These are phyloP conservation scores for Phocoena phocoena DNA, from an alignment of 2,113 vertebrate genomes.

Conservation along the genomic window DNA sequence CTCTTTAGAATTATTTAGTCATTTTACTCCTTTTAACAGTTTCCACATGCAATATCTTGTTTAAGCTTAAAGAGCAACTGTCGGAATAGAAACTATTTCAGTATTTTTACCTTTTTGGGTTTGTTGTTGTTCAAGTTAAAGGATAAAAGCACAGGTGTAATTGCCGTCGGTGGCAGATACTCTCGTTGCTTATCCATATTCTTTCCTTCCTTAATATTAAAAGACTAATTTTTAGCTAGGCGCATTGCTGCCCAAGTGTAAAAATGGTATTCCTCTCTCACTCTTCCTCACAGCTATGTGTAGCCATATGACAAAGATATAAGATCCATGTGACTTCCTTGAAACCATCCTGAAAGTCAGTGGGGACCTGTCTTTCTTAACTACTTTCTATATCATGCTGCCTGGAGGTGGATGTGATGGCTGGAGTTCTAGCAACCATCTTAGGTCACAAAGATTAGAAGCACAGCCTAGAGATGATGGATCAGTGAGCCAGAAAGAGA, in stretches of 20 bases:
- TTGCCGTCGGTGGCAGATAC: not conserved
- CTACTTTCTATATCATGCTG: not conserved
- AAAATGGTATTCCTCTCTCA: not conserved
- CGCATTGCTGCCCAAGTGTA: not conserved
- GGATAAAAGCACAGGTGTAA: not conserved
- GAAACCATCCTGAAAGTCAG: not conserved
- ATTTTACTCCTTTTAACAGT: not conserved
- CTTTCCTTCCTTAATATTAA: not conserved
- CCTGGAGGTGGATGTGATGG: not conserved
- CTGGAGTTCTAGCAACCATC: not conserved
- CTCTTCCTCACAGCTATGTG: not conserved
- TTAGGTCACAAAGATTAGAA: not conserved
- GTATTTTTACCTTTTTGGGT: not conserved
- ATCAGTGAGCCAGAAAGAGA: not conserved
- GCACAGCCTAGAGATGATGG: not conserved
- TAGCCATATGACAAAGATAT: not conserved
- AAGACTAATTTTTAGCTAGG: not conserved
- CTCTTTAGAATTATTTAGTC: constrained; percentile 33
- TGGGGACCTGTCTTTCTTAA: not conserved
- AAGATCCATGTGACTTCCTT: not conserved
- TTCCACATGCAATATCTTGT: not conserved
- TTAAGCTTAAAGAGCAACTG: constrained; percentile 3
- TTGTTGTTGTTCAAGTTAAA: not conserved
- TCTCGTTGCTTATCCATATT: not conserved
- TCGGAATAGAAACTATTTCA: not conserved